phyloP scores from a whole-genome alignment of 2,113 vertebrate species.

The Dicaeum eximium region DNA sequence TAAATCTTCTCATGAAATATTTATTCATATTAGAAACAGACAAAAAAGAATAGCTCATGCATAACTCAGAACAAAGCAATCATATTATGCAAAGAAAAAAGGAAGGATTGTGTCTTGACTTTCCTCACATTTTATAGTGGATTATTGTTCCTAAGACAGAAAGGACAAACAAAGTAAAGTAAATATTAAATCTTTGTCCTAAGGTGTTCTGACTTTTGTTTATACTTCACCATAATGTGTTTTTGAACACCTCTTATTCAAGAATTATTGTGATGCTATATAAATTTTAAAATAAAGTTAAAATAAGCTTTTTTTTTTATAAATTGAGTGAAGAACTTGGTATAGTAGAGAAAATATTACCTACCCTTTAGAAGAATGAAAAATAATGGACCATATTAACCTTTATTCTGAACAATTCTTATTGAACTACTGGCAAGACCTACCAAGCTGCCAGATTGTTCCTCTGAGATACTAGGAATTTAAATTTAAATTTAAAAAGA shows the following conservation, averaged over 20 bases:
- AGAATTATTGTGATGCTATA: background rate
- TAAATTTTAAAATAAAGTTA: background rate
- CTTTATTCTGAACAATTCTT: background rate
- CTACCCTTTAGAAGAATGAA: background rate
- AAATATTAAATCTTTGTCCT: background rate
- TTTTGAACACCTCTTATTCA: background rate
- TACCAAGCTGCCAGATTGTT: background rate
- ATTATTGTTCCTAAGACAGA: constrained; percentile 24
- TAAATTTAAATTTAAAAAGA: background rate
- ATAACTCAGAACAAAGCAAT: constrained; percentile 8
- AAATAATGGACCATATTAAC: background rate
- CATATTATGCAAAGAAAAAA: background rate
- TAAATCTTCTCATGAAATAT: constrained; percentile 24
- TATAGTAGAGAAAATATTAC: background rate
- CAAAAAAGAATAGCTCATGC: background rate
- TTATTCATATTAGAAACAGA: constrained; percentile 8
- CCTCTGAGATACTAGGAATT: background rate
- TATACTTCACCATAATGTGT: background rate
- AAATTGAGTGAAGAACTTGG: background rate
- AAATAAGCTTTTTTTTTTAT: background rate
- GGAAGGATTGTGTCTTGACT: background rate
- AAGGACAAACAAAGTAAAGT: constrained; percentile 19
- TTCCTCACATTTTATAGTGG: background rate
- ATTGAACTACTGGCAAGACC: background rate
- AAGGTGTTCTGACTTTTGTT: background rate